Base-by-base conservation (phyloP, 2,888 invertebrate species). In the Baccha elongata region DNA sequence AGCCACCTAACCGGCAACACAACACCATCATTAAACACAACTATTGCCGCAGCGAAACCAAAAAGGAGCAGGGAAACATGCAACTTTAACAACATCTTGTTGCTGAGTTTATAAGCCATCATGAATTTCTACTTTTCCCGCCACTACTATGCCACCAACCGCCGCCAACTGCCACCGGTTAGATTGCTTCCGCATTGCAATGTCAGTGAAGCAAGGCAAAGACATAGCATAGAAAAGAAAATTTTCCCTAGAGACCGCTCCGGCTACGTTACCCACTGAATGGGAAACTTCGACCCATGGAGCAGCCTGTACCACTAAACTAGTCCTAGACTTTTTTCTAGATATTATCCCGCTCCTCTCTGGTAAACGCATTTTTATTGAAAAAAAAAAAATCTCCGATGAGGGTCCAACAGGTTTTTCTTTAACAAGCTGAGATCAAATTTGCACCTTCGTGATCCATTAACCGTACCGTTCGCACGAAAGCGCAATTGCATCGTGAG, bases 191-290 rank as follows among this genome's bases (percentile, higher is more conserved):
- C 81, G 81, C 81, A 81, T 81, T 81, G 81, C 81, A 76, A 76
- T 81, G 81, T 76, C 81, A 81, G 76, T 81, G 81, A 81, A 81
- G 81, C 76, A 81, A 44, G 52, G 60, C 81, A 46, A 32, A 76
- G 71, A 40, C 60, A 76, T 81, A 76, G 81, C 76, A 81, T 81
- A 81, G 81, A 81, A 81, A 81, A 81, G 76, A 81, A 81, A 81
- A 76, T 76, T 75, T 75, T 71, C 65, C 64, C 44, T 69, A 35
- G 37, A 60, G 52, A 73, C 42, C 48, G 13, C 68, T 64, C 17
- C 17, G 58, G 44, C 69, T 67, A 67, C 60, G 46, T 76, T 81
- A 81, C 75, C 75, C 75, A 81, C 71, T 81, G 71, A 81, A 81
- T 81, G 60, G 52, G 65, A 76, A 68, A 62, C 35, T 53, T 52